These are phyloP conservation scores for Hirtodrosophila trivittata DNA, from an alignment of 2,888 invertebrate genomes.

Conservation along the genomic window DNA sequence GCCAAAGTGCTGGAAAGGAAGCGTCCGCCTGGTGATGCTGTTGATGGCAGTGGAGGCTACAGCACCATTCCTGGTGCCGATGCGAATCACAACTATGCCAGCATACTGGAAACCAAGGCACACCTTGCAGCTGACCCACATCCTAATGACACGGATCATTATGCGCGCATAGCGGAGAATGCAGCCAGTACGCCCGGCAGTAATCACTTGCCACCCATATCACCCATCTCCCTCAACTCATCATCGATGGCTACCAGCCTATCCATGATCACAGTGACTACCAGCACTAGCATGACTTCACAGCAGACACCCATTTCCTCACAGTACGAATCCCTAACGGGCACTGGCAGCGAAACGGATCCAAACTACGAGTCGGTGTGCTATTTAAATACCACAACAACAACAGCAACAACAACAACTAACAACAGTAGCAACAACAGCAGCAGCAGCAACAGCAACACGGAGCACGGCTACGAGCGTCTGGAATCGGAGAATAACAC, in stretches of 20 bases:
- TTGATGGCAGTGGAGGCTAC: slow-evolving; percentile 79
- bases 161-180: slow-evolving; percentile 76
- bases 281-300: slow-evolving; percentile 82
- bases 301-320: slow-evolving; percentile 86
- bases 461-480: slow-evolving; percentile 89
- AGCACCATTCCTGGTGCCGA: slow-evolving; percentile 81
- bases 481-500: slow-evolving; percentile 72
- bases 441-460: slow-evolving; percentile 50
- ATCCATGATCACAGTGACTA: slow-evolving; percentile 74
- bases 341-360: slow-evolving; percentile 91
- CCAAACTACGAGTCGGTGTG: slow-evolving; percentile 93
- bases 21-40: slow-evolving; percentile 55
- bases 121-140: slow-evolving; percentile 6
- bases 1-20: slow-evolving; percentile 83
- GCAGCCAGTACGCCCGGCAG: slow-evolving; percentile 27
- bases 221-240: slow-evolving; percentile 74
- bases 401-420: slow-evolving; percentile 37
- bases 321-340: slow-evolving; percentile 91
- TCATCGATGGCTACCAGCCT: slow-evolving; percentile 58
- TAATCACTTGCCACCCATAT: slow-evolving; percentile 55
- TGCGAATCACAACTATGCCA: slow-evolving; percentile 82
- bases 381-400: slow-evolving; percentile 85
- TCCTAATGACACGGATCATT: slow-evolving; percentile 71
- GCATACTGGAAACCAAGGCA: slow-evolving; percentile 81
- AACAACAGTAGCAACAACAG: slow-evolving; percentile 38